Base-by-base conservation (phyloP, 2,113 vertebrate genomes). In the Oreochromis aureus region DNA sequence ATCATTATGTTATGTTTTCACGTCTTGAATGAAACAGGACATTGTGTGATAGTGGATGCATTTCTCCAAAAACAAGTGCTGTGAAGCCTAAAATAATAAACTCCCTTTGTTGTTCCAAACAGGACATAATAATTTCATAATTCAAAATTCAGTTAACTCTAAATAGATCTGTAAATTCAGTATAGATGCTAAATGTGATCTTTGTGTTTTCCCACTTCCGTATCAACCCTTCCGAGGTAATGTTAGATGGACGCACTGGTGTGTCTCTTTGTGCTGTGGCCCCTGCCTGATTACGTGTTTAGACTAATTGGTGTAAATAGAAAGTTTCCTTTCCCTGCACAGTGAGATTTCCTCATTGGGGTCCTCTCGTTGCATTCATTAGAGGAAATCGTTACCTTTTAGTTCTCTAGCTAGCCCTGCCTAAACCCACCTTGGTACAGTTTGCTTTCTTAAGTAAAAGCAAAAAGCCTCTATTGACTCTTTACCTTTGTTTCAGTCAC, bases 361-460 rank as follows among this genome's bases (percentile, higher is more conserved):
- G 80, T 85, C 66, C 81, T 93, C 82, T 93, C 85, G 92, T 91
- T 91, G 91, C 48, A 86, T 93, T 92, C 90, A 95, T 95, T 92
- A 94, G 87, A 30, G 86, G 81, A 92, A 93, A 95, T 96, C 93
- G 46, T 95, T 95, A 93, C 89, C 91, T 87, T 87, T 91, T 94
- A 90, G 89, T 89, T 91, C 83, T 48, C 82, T 83, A 91, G 89
- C 89, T 80, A 90, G 87, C 84, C 79, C 61, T 6, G 19, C 48
- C 80, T 15, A 85, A 84, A 87, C 81, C 80, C 84, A 51, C 81
- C 36, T 55, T 85, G 69, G 86, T 89, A 84, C 61, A 86, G 83
- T 63, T 16, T 36, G 63, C 51, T 87, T 86, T 84, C 85, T 81
- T 61, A 27, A 86, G 90, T n/a, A 81, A 87, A 90, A 83, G 85